Evolutionary conservation across 2,113 vertebrate species (phyloP), one percentile per base, ranked within the genome.

Genomic region (Calidris pugnax): DNA sequence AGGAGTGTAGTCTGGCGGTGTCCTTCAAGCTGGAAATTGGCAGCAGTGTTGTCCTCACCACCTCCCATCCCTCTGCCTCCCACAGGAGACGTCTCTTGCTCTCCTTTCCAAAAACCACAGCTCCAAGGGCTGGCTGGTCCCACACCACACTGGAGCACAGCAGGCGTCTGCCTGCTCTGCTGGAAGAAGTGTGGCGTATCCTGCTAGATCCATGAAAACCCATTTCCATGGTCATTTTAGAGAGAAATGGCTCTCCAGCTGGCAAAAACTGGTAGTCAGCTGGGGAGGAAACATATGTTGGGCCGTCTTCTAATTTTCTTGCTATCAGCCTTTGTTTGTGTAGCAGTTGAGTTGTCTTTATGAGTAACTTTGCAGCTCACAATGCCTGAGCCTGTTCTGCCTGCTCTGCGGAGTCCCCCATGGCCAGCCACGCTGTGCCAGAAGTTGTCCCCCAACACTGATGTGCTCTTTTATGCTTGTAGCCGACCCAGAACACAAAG

Each of bases 391-490:
- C 5, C 62, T 75, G 18, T 56, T 59, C 51, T 37, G 21, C 63
- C 45, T 50, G 35, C 63, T 47, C 35, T 81, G 78, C n/a, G 30
- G 13, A 12, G 37, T 37, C 24, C 18, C 60, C 17, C 30, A 7
- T 18, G 48, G 37, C 13, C 21, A 67, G 6, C 12, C 14, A 33
- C 4, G 6, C 14, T 85, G 17, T 57, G 30, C 37, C 62, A 66
- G n/a, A 19, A 55, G 20, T 35, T 47, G 17, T 10, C 4, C 39
- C 41, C n/a, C 50, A 47, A 0, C 14, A 15, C 39, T 11, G 8
- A 21, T 27, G 16, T 12, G 1, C 12, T 60, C 28, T 33, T n/a
- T 14, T 30, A 39, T 0, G 0, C 22, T 63, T 39, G 30, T 33
- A 87, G 83, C 39, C 92, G 39, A 41, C 24, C 4, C 53, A 62